Conservation (phyloP, 1,140 invertebrate species). For the Calliphora vicina region DNA sequence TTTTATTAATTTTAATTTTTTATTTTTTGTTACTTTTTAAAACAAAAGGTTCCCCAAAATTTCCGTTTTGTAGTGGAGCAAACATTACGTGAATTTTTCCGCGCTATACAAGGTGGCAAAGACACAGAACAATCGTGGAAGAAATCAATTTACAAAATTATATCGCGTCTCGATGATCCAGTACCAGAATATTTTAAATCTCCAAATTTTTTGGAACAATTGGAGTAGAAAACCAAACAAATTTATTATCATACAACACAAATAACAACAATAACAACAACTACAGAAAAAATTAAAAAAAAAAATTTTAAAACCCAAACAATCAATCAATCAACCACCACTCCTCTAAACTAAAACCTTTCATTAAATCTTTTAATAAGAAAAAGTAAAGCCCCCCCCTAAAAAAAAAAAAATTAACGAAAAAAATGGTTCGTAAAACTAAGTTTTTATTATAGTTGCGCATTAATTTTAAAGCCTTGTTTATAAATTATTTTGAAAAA, state of each 20-base stretch:
- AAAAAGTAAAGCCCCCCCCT: neutral
- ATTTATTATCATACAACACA: slow-evolving; percentile 1
- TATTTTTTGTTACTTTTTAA: neutral
- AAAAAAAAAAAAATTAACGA: neutral
- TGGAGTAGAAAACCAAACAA: slow-evolving; percentile 76
- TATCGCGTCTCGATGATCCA: slow-evolving; percentile 96
- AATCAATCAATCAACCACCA: neutral
- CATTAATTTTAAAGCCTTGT: too few relatives aligned
- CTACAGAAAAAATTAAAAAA: slow-evolving; percentile 42
- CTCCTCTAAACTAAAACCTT: neutral
- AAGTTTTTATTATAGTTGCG: neutral
- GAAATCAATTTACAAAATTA: slow-evolving; percentile 99
- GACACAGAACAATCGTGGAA: slow-evolving; percentile 99
- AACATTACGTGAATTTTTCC: slow-evolving; percentile 98
- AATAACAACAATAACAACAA: slow-evolving; percentile 43
- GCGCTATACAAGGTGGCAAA: slow-evolving; percentile 93
- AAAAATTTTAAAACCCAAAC: too few relatives aligned
- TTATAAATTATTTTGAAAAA: too few relatives aligned
- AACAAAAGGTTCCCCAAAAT: slow-evolving; percentile 90
- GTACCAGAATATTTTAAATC: slow-evolving; percentile 99
- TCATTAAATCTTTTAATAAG: neutral
- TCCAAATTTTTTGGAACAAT: slow-evolving; percentile 97
- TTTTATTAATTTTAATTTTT: slow-evolving; percentile 32
- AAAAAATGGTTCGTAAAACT: neutral
- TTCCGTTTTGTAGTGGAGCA: slow-evolving; percentile 97